phyloP scores from a whole-genome alignment of 2,888 invertebrate species.

The Tricholauxania praeusta region DNA sequence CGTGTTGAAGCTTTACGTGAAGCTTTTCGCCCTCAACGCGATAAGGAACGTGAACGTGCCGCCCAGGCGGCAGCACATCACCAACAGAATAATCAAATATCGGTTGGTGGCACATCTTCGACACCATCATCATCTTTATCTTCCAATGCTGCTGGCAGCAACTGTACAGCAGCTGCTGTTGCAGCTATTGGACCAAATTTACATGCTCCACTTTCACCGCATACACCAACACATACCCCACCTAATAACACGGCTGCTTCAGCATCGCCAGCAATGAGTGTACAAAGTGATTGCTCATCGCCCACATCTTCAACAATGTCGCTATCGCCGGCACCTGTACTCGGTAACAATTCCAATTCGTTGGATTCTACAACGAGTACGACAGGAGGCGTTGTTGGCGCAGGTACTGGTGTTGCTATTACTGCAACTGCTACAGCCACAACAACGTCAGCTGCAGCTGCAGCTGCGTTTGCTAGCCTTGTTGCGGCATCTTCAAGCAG shows the following conservation, averaged over 20 bases:
- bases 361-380: conserved; percentile 40
- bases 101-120: conserved; percentile 19
- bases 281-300: conserved; percentile 63
- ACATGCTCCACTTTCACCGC: conserved; percentile 61
- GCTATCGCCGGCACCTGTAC: conserved; percentile 58
- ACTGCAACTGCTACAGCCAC: conserved; percentile 56
- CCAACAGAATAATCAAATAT: conserved; percentile 32
- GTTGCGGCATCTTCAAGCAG: conserved; percentile 44
- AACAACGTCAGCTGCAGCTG: conserved; percentile 55
- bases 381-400: conserved; percentile 49
- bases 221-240: conserved; percentile 55
- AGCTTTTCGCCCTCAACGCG: conserved; percentile 86
- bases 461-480: conserved; percentile 60
- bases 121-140: conserved; percentile 32
- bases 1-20: conserved; percentile 88
- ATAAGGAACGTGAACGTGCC: conserved; percentile 76
- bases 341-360: conserved; percentile 32
- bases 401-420: conserved; percentile 57
- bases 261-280: conserved; percentile 62
- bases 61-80: conserved; percentile 51
- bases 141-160: conserved; percentile 32
- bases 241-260: conserved; percentile 40
- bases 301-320: conserved; percentile 63
- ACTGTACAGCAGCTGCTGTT: conserved; percentile 48
- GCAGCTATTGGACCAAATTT: conserved; percentile 48